Evolutionary conservation across 2,888 invertebrate genomes (phyloP).

Genomic region (Camptogramma bilineatum): DNA sequence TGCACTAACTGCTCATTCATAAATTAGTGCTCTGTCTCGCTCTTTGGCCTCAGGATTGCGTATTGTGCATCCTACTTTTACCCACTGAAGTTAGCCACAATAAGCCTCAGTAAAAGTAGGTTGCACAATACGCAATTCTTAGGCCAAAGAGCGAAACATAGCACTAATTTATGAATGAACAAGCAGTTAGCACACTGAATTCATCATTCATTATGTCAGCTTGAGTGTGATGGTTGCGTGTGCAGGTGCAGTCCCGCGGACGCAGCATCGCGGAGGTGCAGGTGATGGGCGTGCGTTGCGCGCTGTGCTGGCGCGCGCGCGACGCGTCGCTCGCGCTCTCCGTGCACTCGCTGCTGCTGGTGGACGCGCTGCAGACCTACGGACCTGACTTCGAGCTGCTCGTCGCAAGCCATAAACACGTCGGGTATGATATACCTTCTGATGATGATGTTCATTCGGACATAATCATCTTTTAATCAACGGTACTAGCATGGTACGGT

Average conservation of each 20-base stretch:
- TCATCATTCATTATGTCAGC: too few relatives aligned
- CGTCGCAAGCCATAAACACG: constrained; percentile 97
- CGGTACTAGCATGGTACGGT: too few relatives aligned
- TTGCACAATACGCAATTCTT: too few relatives aligned
- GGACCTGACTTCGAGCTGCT: constrained; percentile 98
- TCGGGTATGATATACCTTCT: constrained; percentile 88
- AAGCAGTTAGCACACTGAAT: neutral
- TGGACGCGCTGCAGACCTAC: constrained; percentile 97
- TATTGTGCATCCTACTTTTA: too few relatives aligned
- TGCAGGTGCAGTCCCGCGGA: constrained; percentile 91
- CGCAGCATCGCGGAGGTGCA: constrained; percentile 97
- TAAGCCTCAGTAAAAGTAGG: too few relatives aligned
- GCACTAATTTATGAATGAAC: too few relatives aligned
- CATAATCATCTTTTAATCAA: too few relatives aligned
- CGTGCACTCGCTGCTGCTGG: constrained; percentile 96
- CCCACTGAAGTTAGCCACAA: too few relatives aligned
- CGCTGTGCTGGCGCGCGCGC: constrained; percentile 89
- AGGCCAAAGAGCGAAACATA: too few relatives aligned
- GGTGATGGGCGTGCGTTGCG: constrained; percentile 93
- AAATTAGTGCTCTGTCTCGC: too few relatives aligned
- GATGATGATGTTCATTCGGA: neutral
- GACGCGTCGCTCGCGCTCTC: constrained; percentile 93
- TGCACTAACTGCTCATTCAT: too few relatives aligned
- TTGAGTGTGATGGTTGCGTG: neutral
- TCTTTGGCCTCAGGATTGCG: too few relatives aligned